Percentiles rank a stretch among this genome's conserved stretches.
These are phyloP conservation scores for Leptosomus discolor DNA, from an alignment of 2,113 vertebrate genomes.

Conservation along the genomic window DNA sequence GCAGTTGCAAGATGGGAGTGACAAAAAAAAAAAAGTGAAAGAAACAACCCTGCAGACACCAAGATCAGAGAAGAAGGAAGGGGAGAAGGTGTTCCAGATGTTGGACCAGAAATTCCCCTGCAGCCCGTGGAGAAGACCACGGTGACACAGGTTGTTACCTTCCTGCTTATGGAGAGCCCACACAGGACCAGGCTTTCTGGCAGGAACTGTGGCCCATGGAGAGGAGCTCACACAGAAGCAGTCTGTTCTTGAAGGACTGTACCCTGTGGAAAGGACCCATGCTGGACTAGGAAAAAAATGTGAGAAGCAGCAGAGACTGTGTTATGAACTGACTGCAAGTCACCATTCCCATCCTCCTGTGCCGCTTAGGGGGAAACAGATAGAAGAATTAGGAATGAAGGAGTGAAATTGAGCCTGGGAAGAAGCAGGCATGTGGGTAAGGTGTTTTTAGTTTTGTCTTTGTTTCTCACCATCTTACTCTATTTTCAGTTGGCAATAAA, in stretches of 20 bases:
- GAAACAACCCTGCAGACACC: too few species aligned
- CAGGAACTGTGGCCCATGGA: not conserved
- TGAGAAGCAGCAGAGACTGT: not conserved
- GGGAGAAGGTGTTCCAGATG: too few species aligned
- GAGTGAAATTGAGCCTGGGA: not conserved
- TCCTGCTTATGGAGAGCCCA: too few species aligned
- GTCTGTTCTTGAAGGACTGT: not conserved
- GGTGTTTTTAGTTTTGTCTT: too few species aligned
- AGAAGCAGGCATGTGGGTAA: accelerated
- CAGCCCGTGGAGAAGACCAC: too few species aligned
- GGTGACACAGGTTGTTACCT: too few species aligned
- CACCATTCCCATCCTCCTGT: not conserved
- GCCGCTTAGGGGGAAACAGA: not conserved
- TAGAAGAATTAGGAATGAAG: not conserved
- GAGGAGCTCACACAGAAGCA: not conserved
- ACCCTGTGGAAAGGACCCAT: too few species aligned
- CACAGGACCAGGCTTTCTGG: not conserved
- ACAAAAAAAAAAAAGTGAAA: too few species aligned
- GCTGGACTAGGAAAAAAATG: not conserved
- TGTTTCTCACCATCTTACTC: too few species aligned
- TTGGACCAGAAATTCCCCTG: too few species aligned
- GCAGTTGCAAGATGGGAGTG: accelerated
- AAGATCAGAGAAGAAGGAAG: too few species aligned
- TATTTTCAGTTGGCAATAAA: too few species aligned
- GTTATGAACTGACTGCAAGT: not conserved